phyloP scores from a whole-genome alignment of 2,888 invertebrate species.

The Oconnorella tubifera region DNA sequence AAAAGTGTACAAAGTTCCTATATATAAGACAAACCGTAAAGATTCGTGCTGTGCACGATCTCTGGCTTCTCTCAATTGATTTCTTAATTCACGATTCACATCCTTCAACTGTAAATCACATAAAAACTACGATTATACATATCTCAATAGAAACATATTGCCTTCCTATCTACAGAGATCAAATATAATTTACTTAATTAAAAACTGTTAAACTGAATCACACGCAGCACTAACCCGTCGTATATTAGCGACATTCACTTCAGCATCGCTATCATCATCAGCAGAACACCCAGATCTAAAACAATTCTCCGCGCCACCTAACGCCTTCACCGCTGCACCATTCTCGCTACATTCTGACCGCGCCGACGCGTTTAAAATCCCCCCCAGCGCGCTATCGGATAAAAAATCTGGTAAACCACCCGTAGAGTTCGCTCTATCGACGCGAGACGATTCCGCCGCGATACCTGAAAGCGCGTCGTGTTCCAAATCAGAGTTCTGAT shows the following conservation, averaged over 20 bases:
- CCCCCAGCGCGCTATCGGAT: slow-evolving; percentile 41
- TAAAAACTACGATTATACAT: background rate
- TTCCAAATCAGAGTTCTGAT: background rate
- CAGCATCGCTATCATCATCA: background rate
- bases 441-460: background rate
- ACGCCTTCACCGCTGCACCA: background rate
- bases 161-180: no score
- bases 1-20: no score
- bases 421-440: background rate
- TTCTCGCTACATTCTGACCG: background rate
- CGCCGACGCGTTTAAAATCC: background rate
- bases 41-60: background rate
- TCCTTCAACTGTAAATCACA: background rate
- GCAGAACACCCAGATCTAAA: background rate
- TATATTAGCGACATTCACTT: background rate
- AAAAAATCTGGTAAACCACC: slow-evolving; percentile 47
- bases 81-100: slow-evolving; percentile 1
- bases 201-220: no score
- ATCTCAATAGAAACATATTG: background rate
- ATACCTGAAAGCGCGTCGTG: background rate
- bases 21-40: background rate
- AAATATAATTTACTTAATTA: no score
- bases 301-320: background rate
- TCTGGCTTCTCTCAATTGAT: background rate
- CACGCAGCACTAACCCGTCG: background rate